These are phyloP conservation scores for Drosophila anomalata DNA, from an alignment of 2,888 invertebrate genomes.

Conservation along the genomic window DNA sequence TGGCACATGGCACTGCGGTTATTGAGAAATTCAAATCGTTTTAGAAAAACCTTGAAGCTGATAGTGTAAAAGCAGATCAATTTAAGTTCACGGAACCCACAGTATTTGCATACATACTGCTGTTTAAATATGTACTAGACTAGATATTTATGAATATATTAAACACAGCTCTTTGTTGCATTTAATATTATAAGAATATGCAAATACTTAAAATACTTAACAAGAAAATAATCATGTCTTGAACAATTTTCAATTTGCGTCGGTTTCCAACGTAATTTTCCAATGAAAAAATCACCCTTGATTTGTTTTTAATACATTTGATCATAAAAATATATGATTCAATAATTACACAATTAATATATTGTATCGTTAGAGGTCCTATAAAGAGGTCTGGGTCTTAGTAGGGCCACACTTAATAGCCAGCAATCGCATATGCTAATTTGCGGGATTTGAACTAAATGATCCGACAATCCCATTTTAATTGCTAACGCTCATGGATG, in stretches of 20 bases:
- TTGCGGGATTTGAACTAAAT: slow-evolving; percentile 25
- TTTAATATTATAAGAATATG: neutral
- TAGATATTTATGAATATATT: neutral
- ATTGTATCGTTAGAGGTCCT: slow-evolving; percentile 16
- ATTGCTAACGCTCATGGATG: slow-evolving; percentile 6
- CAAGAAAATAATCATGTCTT: slow-evolving; percentile 1
- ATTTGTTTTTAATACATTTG: neutral
- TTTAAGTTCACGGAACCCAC: neutral
- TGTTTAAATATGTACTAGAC: neutral
- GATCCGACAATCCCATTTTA: slow-evolving; percentile 34
- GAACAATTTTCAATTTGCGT: neutral
- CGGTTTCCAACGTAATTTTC: neutral
- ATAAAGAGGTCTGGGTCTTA: slow-evolving; percentile 36
- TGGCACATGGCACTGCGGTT: slow-evolving; percentile 52
- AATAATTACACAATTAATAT: slow-evolving; percentile 2
- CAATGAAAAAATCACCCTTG: neutral
- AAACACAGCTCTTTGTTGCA: neutral
- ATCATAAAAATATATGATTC: slow-evolving; percentile 1
- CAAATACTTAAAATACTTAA: neutral
- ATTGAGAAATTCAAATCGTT: neutral
- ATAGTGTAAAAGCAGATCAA: neutral
- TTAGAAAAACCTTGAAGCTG: neutral
- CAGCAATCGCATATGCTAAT: slow-evolving; percentile 49
- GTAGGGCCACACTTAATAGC: slow-evolving; percentile 43
- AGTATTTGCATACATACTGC: neutral